Percentiles rank a stretch among this genome's conserved stretches.
Evolutionary conservation across 2,888 invertebrate genomes (phyloP).

Genomic region (Aquatica leii): DNA sequence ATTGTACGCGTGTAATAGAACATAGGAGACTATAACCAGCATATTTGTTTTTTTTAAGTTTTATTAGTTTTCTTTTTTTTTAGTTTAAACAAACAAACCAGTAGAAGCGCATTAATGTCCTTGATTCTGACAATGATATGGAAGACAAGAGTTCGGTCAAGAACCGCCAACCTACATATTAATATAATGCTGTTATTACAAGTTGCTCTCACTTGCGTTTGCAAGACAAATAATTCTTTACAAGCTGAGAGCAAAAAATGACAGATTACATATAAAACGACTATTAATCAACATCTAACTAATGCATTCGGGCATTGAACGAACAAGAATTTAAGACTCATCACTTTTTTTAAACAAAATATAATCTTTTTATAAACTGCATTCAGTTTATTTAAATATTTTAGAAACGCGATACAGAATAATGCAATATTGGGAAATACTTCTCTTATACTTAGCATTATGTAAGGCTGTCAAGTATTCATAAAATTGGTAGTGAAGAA

Average conservation of each 20-base stretch:
- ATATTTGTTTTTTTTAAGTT: too few relatives aligned
- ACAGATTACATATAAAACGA: conserved; percentile 40
- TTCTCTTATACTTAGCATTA: not conserved
- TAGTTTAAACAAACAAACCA: not conserved
- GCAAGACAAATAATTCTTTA: conserved; percentile 14
- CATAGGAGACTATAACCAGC: too few relatives aligned
- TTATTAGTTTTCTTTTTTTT: too few relatives aligned
- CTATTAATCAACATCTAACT: conserved; percentile 45
- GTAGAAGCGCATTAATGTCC: conserved; percentile 46
- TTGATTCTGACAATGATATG: conserved; percentile 52
- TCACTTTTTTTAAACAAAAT: conserved; percentile 28
- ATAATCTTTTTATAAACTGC: conserved; percentile 17
- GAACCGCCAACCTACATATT: conserved; percentile 48
- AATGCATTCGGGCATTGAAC: conserved; percentile 45
- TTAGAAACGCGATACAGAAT: conserved; percentile 22
- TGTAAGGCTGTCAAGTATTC: too few relatives aligned
- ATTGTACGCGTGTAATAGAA: too few relatives aligned
- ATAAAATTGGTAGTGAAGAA: too few relatives aligned
- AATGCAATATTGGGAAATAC: conserved; percentile 12
- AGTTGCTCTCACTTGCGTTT: conserved; percentile 12
- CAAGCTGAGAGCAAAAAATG: conserved; percentile 40
- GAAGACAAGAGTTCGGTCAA: conserved; percentile 55
- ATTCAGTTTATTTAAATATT: conserved; percentile 28
- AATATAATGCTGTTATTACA: conserved; percentile 12
- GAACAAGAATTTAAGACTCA: conserved; percentile 46